Evolutionary conservation across 2,888 invertebrate species (phyloP).

Genomic region (Eristalinus sepulchralis): DNA sequence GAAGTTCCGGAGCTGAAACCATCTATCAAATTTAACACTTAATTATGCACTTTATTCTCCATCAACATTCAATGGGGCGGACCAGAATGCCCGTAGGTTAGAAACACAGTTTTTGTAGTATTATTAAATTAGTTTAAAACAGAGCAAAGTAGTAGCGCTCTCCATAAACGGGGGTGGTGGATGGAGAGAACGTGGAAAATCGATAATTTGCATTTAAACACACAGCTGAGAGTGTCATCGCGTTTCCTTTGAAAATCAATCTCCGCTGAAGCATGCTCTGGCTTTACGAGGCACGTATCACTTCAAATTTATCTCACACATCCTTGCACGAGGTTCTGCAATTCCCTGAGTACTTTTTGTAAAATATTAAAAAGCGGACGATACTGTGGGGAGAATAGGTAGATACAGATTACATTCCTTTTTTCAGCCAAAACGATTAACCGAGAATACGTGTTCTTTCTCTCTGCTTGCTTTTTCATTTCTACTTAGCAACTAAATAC

Average conservation of each 20-base stretch:
- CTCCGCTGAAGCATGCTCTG: neutral
- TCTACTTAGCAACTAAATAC: conserved; percentile 27
- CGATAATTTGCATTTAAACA: conserved; percentile 26
- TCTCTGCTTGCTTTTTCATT: neutral
- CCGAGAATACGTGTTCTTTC: neutral
- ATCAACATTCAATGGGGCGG: conserved; percentile 11
- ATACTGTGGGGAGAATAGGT: neutral
- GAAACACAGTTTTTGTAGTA: neutral
- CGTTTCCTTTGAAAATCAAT: neutral
- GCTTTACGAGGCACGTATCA: neutral
- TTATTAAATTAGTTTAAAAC: conserved; percentile 42
- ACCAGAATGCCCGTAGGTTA: neutral
- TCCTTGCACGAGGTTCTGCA: neutral
- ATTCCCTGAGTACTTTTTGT: neutral
- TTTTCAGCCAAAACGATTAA: neutral
- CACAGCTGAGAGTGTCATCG: conserved; percentile 32
- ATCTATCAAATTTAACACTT: neutral
- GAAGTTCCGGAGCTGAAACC: neutral
- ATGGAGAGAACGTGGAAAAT: conserved; percentile 39
- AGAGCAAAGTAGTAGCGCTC: neutral
- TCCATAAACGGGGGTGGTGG: neutral
- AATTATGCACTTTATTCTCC: conserved; percentile 28
- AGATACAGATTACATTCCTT: neutral
- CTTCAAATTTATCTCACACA: neutral
- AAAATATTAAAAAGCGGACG: neutral